These are phyloP conservation scores for Endotricha flammealis DNA, from an alignment of 2,888 invertebrate genomes.

Conservation along the genomic window DNA sequence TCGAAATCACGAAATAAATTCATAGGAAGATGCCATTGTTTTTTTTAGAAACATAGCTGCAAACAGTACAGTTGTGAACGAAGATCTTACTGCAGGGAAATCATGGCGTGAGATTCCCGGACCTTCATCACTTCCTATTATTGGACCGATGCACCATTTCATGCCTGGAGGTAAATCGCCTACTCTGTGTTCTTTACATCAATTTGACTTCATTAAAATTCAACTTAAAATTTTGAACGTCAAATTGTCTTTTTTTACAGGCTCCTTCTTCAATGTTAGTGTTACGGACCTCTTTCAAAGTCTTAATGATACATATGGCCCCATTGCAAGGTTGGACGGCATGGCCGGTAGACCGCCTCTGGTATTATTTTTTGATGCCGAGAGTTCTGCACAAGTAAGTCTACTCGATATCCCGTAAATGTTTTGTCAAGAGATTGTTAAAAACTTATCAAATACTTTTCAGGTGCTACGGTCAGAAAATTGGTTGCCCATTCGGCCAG, in stretches of 20 bases:
- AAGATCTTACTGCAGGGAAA: constrained; percentile 18
- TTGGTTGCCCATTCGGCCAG: background rate
- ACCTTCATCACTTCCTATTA: constrained; percentile 53
- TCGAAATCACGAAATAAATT: too few species aligned
- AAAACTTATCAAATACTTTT: constrained; percentile 11
- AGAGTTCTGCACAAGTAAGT: constrained; percentile 34
- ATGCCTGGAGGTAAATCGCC: constrained; percentile 39
- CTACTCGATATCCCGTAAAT: too few species aligned
- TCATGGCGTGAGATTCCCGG: constrained; percentile 67
- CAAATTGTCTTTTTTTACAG: constrained; percentile 22
- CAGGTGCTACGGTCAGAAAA: background rate
- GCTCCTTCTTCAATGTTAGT: constrained; percentile 22
- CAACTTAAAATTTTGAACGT: background rate
- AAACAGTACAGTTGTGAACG: background rate
- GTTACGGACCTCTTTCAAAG: constrained; percentile 20
- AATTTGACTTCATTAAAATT: background rate
- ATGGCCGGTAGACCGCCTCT: constrained; percentile 27
- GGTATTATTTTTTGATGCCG: constrained; percentile 40
- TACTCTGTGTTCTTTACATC: background rate
- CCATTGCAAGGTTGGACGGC: constrained; percentile 37
- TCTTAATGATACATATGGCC: constrained; percentile 38
- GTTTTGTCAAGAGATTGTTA: too few species aligned
- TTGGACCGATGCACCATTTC: constrained; percentile 47
- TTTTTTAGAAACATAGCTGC: background rate
- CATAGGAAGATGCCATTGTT: too few species aligned